Percentiles rank a stretch among this genome's conserved stretches.
phyloP scores from a whole-genome alignment of 2,797 vertebrate genomes.

The Enteromius thamalakanensis region DNA sequence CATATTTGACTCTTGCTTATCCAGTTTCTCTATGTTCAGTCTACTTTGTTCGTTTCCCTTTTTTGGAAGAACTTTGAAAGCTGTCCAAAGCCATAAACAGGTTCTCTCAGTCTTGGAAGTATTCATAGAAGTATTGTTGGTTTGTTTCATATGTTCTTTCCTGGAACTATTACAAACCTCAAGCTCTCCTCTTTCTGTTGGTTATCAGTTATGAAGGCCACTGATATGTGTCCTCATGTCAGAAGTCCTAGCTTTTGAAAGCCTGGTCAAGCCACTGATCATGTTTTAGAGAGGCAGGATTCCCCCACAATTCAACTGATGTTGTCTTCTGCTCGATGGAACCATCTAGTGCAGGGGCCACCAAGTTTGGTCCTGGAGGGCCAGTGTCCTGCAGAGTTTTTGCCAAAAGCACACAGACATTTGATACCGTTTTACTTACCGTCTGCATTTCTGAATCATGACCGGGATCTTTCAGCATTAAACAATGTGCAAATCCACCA shows the following conservation, averaged over 20 bases:
- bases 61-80: neutral
- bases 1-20: neutral
- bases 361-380: too few species aligned
- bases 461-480: too few species aligned
- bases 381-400: too few species aligned
- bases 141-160: slow-evolving; percentile 28
- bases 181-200: slow-evolving; percentile 5
- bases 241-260: slow-evolving; percentile 43
- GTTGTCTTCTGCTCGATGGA: slow-evolving; percentile 9
- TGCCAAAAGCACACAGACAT: too few species aligned
- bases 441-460: too few species aligned
- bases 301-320: slow-evolving; percentile 2
- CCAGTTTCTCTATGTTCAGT: neutral
- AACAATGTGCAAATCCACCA: too few species aligned
- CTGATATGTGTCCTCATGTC: slow-evolving; percentile 15
- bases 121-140: neutral
- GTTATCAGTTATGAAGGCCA: neutral
- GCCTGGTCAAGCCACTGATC: slow-evolving; percentile 41
- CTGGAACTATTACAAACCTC: neutral
- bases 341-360: neutral
- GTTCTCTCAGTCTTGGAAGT: neutral
- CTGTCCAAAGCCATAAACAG: neutral
- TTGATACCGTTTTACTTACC: too few species aligned
- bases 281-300: neutral
- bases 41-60: neutral